Evolutionary conservation across 2,888 invertebrate genomes (phyloP).

Genomic region (Spodoptera exigua): DNA sequence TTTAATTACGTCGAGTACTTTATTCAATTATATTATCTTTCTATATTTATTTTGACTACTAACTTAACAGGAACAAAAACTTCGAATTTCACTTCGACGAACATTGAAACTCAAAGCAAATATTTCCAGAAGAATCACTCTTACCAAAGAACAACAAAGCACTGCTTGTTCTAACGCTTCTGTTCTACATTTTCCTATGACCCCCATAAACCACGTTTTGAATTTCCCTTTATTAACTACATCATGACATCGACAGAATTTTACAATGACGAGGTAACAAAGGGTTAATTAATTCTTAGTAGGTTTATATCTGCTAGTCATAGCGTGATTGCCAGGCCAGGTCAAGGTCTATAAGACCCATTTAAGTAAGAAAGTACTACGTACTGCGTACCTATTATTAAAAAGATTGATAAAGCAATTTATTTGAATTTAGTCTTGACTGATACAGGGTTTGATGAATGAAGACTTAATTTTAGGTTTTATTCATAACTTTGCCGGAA

Average conservation of each 20-base stretch:
- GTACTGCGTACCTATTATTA: conserved; percentile 22
- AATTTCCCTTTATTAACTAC: conserved; percentile 49
- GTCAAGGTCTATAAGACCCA: conserved; percentile 46
- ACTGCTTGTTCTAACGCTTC: too few species aligned
- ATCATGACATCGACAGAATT: conserved; percentile 48
- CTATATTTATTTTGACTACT: too few species aligned
- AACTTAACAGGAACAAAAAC: too few species aligned
- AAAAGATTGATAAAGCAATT: conserved; percentile 17
- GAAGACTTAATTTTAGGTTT: background rate
- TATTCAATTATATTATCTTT: too few species aligned
- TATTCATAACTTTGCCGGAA: too few species aligned
- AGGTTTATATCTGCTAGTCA: conserved; percentile 43
- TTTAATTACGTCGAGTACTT: too few species aligned
- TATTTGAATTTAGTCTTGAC: background rate
- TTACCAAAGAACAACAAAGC: too few species aligned
- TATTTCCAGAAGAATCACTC: too few species aligned
- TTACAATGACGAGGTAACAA: conserved; percentile 51
- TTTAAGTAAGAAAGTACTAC: conserved; percentile 34
- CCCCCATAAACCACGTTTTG: conserved; percentile 45
- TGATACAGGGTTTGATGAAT: background rate
- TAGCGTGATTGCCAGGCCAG: conserved; percentile 50
- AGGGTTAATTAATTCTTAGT: conserved; percentile 56
- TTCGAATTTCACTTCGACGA: too few species aligned
- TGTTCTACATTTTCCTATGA: conserved; percentile 15
- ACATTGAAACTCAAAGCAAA: too few species aligned